Evolutionary conservation across 2,888 invertebrate species (phyloP).

Genomic region (Hirtodrosophila trivittata): DNA sequence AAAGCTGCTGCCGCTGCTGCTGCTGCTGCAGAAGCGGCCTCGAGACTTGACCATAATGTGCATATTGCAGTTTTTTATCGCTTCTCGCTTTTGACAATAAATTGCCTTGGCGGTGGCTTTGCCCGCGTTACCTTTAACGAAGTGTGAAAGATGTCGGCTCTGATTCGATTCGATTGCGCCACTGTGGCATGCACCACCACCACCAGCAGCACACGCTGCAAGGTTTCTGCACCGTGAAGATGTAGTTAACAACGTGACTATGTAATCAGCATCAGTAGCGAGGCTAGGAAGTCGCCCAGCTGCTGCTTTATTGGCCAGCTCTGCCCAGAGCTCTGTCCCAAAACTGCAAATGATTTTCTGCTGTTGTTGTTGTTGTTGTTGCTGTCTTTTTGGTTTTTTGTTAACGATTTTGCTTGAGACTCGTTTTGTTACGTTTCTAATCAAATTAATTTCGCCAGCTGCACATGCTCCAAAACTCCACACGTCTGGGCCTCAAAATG

Average conservation of each 20-base stretch:
- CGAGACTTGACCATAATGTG: conserved; percentile 68
- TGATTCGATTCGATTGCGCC: conserved; percentile 76
- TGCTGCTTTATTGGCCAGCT: conserved; percentile 29
- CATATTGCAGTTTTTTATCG: conserved; percentile 68
- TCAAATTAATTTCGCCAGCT: conserved; percentile 70
- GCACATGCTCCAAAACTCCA: conserved; percentile 44
- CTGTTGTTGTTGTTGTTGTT: background rate
- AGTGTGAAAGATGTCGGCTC: conserved; percentile 77
- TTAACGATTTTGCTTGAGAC: conserved; percentile 25
- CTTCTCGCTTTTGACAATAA: conserved; percentile 73
- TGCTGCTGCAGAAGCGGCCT: conserved; percentile 30
- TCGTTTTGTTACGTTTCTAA: conserved; percentile 58
- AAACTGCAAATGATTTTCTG: conserved; percentile 62
- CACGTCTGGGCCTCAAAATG: conserved; percentile 45
- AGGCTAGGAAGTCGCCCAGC: conserved; percentile 67
- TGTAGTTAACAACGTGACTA: conserved; percentile 80
- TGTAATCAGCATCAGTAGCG: conserved; percentile 64
- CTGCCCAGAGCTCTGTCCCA: conserved; percentile 18
- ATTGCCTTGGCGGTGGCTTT: conserved; percentile 69
- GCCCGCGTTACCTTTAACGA: conserved; percentile 72
- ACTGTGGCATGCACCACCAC: conserved; percentile 60
- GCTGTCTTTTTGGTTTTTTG: background rate
- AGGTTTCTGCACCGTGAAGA: conserved; percentile 70
- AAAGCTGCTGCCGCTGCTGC: conserved; percentile 2
- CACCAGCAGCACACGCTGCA: conserved; percentile 32